Evolutionary conservation across 2,113 vertebrate genomes (phyloP), one percentile per base, ranked within the genome.

Genomic region (Nestor notabilis): DNA sequence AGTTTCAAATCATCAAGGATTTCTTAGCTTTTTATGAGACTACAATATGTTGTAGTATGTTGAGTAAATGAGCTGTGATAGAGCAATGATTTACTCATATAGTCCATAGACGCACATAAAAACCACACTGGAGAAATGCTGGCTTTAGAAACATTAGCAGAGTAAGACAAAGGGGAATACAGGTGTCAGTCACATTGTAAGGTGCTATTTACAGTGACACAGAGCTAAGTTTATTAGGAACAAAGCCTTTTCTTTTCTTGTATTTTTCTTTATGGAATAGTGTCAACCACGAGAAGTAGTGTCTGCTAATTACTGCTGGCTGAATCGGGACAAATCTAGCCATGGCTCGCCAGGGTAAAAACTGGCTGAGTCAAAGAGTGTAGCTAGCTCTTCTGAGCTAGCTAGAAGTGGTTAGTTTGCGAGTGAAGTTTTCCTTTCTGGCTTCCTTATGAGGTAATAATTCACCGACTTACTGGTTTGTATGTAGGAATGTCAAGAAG

Each of bases 1-100:
- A 58, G 55, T 96, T 96, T 88, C 65, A 87, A 81, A 75, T 72
- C 35, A 63, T 66, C 14, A n/a, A 85, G 81, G 70, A 88, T 88
- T 93, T 83, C 87, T 89, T 79, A 87, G 63, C 83, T 47, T 39
- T 66, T 89, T 69, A 49, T 80, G 68, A 37, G 28, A 79, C 65
- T 61, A 52, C 28, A 85, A 7, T 86, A 41, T 0, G 0, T 85
- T 79, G 76, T 72, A 52, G 55, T 55, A 92, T 61, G n/a, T 56
- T 76, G 70, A 83, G 72, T 64, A 76, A 94, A 95, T 24, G 50
- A 83, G 69, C 86, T 76, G 11, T 12, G 55, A 39, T 83, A 29
- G 56, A 83, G 33, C 58, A 90, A 27, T 58, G n/a, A 86, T 66
- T 87, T 69, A 82, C 65, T 83, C 23, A 5, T 41, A 49, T 41